These are phyloP conservation scores for Augochlora pura DNA, from an alignment of 1,140 invertebrate genomes.

Conservation along the genomic window DNA sequence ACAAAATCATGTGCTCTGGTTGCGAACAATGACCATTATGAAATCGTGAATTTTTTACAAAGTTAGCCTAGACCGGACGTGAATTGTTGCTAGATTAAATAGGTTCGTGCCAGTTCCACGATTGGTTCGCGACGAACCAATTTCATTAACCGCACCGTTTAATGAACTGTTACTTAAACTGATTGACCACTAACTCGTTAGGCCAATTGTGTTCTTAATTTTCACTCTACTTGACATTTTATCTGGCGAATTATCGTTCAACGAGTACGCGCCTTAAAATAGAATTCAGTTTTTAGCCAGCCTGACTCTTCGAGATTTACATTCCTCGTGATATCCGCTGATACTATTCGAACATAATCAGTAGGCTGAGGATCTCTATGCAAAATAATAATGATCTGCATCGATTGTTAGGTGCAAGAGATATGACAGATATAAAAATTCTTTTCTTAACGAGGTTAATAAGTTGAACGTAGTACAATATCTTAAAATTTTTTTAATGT, in stretches of 20 bases:
- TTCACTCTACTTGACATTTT: not conserved
- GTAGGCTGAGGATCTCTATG: too few relatives aligned
- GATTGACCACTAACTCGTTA: not conserved
- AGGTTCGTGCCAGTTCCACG: slow-evolving; percentile 17
- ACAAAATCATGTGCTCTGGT: too few relatives aligned
- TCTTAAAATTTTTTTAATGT: too few relatives aligned
- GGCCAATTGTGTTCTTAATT: slow-evolving; percentile 1
- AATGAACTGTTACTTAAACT: slow-evolving; percentile 12
- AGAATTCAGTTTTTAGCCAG: not conserved
- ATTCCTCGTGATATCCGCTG: too few relatives aligned
- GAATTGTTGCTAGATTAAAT: slow-evolving; percentile 32
- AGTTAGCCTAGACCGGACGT: not conserved
- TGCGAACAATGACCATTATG: not conserved
- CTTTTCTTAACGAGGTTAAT: too few relatives aligned
- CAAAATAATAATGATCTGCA: too few relatives aligned
- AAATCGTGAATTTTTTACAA: not conserved
- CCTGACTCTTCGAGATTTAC: not conserved
- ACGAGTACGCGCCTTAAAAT: not conserved
- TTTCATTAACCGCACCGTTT: slow-evolving; percentile 8
- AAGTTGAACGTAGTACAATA: too few relatives aligned
- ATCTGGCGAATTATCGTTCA: not conserved
- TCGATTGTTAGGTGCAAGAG: too few relatives aligned
- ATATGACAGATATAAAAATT: too few relatives aligned
- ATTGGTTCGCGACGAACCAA: not conserved
- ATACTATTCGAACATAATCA: not conserved